phyloP scores from a whole-genome alignment of 2,113 vertebrate species.

The Laticauda colubrina region DNA sequence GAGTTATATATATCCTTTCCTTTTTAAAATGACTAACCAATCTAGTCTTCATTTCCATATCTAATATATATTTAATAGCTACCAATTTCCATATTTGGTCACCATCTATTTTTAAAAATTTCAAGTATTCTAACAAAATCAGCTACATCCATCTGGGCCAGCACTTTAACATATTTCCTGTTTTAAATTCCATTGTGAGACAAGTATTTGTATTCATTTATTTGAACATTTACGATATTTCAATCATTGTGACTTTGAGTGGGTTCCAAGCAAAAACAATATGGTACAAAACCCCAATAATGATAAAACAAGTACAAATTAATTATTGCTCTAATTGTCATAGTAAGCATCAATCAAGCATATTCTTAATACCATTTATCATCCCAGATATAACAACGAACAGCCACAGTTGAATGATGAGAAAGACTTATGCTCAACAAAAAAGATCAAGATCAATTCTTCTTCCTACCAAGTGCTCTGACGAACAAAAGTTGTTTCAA shows the following conservation, averaged over 20 bases:
- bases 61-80: not conserved
- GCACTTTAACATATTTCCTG: slow-evolving; percentile 28
- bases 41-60: not conserved
- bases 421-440: not conserved
- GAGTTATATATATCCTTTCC: not conserved
- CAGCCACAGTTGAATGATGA: not conserved
- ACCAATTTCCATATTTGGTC: not conserved
- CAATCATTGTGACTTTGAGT: not conserved
- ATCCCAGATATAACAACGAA: not conserved
- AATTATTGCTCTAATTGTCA: not conserved
- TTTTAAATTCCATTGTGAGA: not conserved
- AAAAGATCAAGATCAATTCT: not conserved
- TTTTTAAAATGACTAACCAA: slow-evolving; percentile 6
- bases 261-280: not conserved
- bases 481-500: not conserved
- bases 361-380: not conserved
- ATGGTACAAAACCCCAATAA: not conserved
- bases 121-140: slow-evolving; percentile 33
- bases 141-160: slow-evolving; percentile 45
- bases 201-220: not conserved
- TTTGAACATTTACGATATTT: not conserved
- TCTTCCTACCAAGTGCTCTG: not conserved
- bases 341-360: not conserved
- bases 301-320: not conserved
- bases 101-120: slow-evolving; percentile 39